A percentile compares a stretch with the other conserved stretches of the same genome.
Conservation (phyloP, 2,888 invertebrate genomes). For the Spodoptera littoralis region DNA sequence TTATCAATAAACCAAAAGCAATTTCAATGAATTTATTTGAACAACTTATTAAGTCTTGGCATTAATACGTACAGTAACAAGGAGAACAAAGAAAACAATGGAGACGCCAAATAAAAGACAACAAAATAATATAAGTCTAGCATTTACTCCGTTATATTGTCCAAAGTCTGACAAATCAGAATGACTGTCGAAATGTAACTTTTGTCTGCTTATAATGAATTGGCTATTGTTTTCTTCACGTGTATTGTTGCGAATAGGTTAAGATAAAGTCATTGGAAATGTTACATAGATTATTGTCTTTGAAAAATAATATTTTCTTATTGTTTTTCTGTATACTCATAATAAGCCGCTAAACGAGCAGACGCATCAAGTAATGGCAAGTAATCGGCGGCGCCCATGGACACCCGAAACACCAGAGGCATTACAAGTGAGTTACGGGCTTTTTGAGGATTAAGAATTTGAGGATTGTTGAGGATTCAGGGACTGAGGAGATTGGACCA, state of each 20-base stretch:
- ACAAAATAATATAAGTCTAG: conserved; percentile 49
- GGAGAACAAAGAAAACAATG: conserved; percentile 53
- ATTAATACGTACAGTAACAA: conserved; percentile 55
- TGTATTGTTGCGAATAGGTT: conserved; percentile 22
- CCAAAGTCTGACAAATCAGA: conserved; percentile 49
- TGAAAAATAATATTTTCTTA: too few species aligned
- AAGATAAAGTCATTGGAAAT: background rate
- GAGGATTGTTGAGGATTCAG: too few species aligned
- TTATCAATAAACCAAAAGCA: conserved; percentile 23
- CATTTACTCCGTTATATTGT: conserved; percentile 40
- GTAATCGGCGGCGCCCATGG: too few species aligned
- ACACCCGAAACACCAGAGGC: too few species aligned
- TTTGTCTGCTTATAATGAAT: conserved; percentile 33
- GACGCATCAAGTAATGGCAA: too few species aligned
- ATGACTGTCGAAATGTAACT: conserved; percentile 49
- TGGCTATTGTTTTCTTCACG: conserved; percentile 30
- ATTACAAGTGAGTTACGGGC: too few species aligned
- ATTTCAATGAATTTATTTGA: conserved; percentile 40
- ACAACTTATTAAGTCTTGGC: conserved; percentile 51
- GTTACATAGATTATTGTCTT: too few species aligned
- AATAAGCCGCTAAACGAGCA: too few species aligned
- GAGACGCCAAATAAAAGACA: conserved; percentile 47
- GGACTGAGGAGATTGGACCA: too few species aligned
- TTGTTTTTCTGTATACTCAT: too few species aligned
- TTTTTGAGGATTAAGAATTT: too few species aligned